Base-by-base conservation (phyloP, 2,113 vertebrate genomes). In the Struthidea cinerea region DNA sequence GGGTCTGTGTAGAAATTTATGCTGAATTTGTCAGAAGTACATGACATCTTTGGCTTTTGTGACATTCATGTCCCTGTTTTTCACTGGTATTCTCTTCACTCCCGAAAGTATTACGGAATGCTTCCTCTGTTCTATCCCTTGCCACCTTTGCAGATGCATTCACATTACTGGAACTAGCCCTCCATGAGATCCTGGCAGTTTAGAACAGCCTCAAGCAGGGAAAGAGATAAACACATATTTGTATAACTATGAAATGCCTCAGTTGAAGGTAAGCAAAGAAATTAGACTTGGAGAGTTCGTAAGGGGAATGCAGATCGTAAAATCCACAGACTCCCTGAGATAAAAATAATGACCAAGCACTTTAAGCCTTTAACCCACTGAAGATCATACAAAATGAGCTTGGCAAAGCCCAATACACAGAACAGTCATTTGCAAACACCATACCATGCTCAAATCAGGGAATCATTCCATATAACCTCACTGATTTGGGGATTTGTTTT, bases 201-300 rank as follows among this genome's bases (percentile, higher is more conserved):
- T 81, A 92, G 88, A 93, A 96, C 75, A 94, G 90, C 88, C 93
- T 97, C 94, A 94, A 95, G 92, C 94, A 96, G 93, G 68, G 85
- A 90, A 95, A 84, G 88, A 88, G 90, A 94, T 88, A 96, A 97
- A 96, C 79, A 95, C 90, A 53, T 93, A 95, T 95, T 96, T 97
- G 93, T 96, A 63, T 84, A 95, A 96, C 93, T 92, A 69, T 84
- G 85, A 96, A 94, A 96, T 84, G 83, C 82, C 68, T 95, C 82
- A 80, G 82, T 44, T 96, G 94, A 96, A 96, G 91, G 95, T 96
- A 95, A 97, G 94, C 79, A 96, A 97, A 94, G 90, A 94, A 94
- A 96, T 96, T 90, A 95, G 79, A 96, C 92, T 91, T 86, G 39
- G 24, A 90, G 90, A 78, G 90, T 93, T 93, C 93, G 75, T 92